These are phyloP conservation scores for Sarcoramphus papa DNA, from an alignment of 2,797 vertebrate species.

Conservation along the genomic window DNA sequence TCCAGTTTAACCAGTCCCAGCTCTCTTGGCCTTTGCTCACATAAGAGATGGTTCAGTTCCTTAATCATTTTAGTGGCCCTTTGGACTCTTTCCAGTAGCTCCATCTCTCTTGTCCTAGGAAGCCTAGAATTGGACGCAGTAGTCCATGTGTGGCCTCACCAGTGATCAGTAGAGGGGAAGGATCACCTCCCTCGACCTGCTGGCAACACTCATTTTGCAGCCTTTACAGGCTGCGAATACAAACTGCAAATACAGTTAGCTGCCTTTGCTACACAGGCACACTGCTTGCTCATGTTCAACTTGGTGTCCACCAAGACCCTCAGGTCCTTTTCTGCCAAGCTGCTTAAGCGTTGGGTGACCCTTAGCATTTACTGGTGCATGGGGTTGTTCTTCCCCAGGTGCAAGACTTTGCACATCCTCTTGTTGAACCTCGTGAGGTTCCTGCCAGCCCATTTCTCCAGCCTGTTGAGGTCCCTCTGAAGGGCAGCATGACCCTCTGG, in stretches of 20 bases:
- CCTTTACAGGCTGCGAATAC: not conserved
- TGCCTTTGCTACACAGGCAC: fast-evolving
- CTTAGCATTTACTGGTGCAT: fast-evolving
- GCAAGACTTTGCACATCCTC: not conserved
- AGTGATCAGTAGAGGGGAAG: not conserved
- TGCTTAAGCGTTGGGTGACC: not conserved
- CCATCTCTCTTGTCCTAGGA: not conserved
- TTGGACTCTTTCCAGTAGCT: not conserved
- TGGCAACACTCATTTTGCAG: not conserved
- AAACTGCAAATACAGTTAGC: not conserved
- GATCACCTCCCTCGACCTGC: not conserved
- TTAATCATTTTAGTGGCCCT: not conserved
- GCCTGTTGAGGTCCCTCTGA: not conserved
- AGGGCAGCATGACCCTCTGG: not conserved
- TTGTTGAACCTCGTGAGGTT: not conserved
- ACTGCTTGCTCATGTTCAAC: not conserved
- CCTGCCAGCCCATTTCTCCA: not conserved
- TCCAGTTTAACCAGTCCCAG: not conserved
- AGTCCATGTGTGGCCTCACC: not conserved
- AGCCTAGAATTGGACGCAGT: not conserved
- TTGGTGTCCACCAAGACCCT: not conserved
- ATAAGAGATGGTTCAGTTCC: not conserved
- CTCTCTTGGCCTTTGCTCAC: not conserved
- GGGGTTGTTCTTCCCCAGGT: not conserved
- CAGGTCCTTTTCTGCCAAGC: not conserved